Evolutionary conservation across 2,888 invertebrate species (phyloP).

Genomic region (Oscheius myriophilus): DNA sequence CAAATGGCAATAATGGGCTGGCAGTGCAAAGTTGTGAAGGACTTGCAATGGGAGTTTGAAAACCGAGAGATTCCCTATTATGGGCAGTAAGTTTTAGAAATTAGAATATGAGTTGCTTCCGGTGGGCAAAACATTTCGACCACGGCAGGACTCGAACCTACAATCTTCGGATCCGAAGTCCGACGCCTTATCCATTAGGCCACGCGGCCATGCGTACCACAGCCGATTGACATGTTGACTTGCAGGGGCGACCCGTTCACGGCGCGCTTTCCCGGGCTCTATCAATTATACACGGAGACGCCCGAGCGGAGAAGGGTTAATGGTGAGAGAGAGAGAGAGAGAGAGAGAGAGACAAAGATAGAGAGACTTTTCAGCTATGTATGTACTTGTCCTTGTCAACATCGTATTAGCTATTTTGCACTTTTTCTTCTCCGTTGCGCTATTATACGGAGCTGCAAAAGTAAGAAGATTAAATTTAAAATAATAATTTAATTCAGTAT

Average conservation of each 20-base stretch:
- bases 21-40: conserved; percentile 64
- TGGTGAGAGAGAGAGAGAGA: conserved; percentile 41
- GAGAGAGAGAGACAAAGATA: background rate
- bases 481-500: conserved; percentile 46
- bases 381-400: conserved; percentile 63
- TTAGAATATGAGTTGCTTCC: background rate
- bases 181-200: conserved; percentile 63
- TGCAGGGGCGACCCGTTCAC: conserved; percentile 66
- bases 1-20: conserved; percentile 68
- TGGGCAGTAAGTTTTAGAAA: conserved; percentile 53
- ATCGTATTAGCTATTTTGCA: conserved; percentile 60
- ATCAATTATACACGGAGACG: conserved; percentile 66
- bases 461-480: conserved; percentile 40
- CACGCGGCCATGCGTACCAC: conserved; percentile 47
- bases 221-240: background rate
- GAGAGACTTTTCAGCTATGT: conserved; percentile 58
- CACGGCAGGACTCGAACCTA: conserved; percentile 43
- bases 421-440: conserved; percentile 50
- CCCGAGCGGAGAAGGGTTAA: conserved; percentile 66
- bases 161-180: conserved; percentile 58
- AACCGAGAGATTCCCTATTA: conserved; percentile 64
- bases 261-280: conserved; percentile 68
- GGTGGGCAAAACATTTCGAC: conserved; percentile 26
- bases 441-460: conserved; percentile 63
- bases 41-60: conserved; percentile 61